Percentiles rank a stretch among this genome's conserved stretches.
phyloP scores from a whole-genome alignment of 2,113 vertebrate genomes.

The Anarhynchus alexandrinus region DNA sequence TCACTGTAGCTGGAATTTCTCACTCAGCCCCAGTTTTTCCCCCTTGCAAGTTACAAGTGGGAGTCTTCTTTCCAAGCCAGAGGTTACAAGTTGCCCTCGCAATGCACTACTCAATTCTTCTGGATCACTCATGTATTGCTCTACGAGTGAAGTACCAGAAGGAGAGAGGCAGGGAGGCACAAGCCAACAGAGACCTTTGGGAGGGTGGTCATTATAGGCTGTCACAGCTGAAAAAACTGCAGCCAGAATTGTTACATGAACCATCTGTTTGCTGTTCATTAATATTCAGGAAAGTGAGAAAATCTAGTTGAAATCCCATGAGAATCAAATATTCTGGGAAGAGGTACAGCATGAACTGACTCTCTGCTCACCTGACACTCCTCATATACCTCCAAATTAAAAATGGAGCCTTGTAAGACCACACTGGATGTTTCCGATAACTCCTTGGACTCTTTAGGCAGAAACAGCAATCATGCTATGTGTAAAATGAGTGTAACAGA shows the following conservation, averaged over 20 bases:
- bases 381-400: not conserved
- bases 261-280: not conserved
- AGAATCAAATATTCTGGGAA: not conserved
- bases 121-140: not conserved
- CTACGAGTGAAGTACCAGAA: not conserved
- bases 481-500: not conserved
- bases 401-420: not conserved
- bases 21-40: not conserved
- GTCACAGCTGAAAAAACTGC: not conserved
- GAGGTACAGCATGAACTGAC: accelerated
- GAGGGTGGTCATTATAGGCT: not conserved
- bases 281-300: not conserved
- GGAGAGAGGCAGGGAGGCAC: not conserved
- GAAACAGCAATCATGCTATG: not conserved
- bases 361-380: not conserved
- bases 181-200: not conserved
- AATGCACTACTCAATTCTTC: not conserved
- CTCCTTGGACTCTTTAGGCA: not conserved
- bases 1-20: conserved; percentile 9
- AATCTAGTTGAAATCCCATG: not conserved
- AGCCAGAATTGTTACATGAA: not conserved
- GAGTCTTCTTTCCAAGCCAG: not conserved
- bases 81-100: not conserved
- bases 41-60: not conserved
- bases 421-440: not conserved